Conservation (phyloP, 2,797 vertebrate genomes). For the Propithecus deckenii region DNA sequence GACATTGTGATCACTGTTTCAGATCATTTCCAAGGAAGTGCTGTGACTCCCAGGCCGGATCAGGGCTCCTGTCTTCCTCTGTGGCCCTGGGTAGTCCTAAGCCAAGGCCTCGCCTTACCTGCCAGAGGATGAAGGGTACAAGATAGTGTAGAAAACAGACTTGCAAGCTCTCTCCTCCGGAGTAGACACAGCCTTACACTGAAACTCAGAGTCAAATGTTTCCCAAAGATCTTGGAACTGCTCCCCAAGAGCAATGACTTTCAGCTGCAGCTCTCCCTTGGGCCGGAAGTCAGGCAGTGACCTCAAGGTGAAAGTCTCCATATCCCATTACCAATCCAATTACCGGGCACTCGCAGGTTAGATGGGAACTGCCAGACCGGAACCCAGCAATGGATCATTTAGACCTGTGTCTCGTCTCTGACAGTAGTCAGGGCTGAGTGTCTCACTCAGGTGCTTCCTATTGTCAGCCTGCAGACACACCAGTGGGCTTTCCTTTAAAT, state of each 20-base stretch:
- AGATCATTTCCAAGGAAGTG: not conserved
- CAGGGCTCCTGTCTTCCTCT: not conserved
- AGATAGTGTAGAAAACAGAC: not conserved
- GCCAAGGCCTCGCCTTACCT: not conserved
- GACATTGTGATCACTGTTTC: not conserved
- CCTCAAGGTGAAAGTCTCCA: conserved; percentile 86
- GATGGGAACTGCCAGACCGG: conserved; percentile 85
- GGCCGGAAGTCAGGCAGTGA: conserved; percentile 78
- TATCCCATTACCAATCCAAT: conserved; percentile 88
- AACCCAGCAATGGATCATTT: conserved; percentile 84
- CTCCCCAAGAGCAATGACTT: conserved; percentile 71
- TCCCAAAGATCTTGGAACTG: not conserved
- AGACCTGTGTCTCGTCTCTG: conserved; percentile 82
- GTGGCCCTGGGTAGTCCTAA: not conserved
- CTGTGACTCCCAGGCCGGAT: not conserved
- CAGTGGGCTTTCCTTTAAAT: not conserved
- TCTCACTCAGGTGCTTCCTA: conserved; percentile 52
- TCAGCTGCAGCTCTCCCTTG: conserved; percentile 61
- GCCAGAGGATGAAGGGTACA: not conserved
- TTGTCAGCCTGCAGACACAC: conserved; percentile 45
- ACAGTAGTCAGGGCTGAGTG: conserved; percentile 62
- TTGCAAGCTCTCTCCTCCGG: not conserved
- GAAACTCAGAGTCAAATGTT: conserved; percentile 11
- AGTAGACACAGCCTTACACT: not conserved
- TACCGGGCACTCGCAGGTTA: conserved; percentile 84